Base-by-base conservation (phyloP, 2,797 vertebrate genomes). In the Dipus sagitta region DNA sequence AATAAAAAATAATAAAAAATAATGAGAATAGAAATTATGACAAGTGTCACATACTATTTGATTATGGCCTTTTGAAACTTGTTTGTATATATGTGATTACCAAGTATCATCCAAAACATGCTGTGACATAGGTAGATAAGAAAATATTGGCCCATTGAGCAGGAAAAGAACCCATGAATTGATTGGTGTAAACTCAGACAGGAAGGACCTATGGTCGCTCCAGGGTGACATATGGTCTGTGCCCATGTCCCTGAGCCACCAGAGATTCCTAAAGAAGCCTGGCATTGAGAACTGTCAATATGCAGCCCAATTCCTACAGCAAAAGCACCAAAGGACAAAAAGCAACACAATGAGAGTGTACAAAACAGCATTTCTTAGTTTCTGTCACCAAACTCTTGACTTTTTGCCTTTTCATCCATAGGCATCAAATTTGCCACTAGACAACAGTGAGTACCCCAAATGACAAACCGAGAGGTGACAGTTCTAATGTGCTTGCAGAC, bases 111-210 rank as follows among this genome's bases (percentile, higher is more conserved):
- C 11, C 13, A 23, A 80, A 91, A 77, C 42, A 74, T 42, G 47
- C 14, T 32, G 23, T 60, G 6, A 92, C 4, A 28, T 91, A 34
- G 82, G 9, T 34, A 32, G 7, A 10, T 70, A 65, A 89, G 42
- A 78, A 18, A 75, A 9, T 17, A 58, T 60, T 93, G 28, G 10
- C 34, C 78, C n/a, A 42, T n/a, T 74, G 79, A 86, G 83, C 23
- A 92, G 81, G 74, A 89, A 84, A 92, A 80, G 9, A 30, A 83
- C 32, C 62, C 10, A 52, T 26, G 62, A 89, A 28, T 92, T 88
- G 67, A 58, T 54, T 82, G 91, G 42, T 30, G 32, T 26, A 42
- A 74, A 28, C 60, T 64, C 70, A 54, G 32, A 71, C 11, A 3
- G 14, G 23, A 62, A 28, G 21, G 47, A 75, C 42, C 18, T 52